These are phyloP conservation scores for Drosophila fuyamai DNA, from an alignment of 1,140 invertebrate species.

Conservation along the genomic window DNA sequence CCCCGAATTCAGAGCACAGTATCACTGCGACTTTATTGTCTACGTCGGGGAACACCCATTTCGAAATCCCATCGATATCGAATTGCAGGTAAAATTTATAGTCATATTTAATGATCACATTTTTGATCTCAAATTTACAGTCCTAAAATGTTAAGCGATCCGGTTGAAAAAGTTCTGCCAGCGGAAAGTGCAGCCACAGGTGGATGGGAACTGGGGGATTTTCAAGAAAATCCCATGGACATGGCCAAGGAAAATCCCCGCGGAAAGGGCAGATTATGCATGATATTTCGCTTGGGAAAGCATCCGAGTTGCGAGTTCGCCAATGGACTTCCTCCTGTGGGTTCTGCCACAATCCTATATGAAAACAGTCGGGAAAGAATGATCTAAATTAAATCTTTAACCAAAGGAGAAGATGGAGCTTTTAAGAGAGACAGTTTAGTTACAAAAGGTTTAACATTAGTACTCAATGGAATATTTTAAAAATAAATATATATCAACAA, in stretches of 20 bases:
- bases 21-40: not conserved
- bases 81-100: not conserved
- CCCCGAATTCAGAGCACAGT: not conserved
- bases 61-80: slow-evolving; percentile 8
- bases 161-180: not conserved
- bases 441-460: too few relatives aligned
- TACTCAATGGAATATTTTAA: too few relatives aligned
- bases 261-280: not conserved
- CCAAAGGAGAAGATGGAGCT: too few relatives aligned
- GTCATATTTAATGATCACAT: not conserved
- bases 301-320: not conserved
- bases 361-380: too few relatives aligned
- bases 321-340: not conserved
- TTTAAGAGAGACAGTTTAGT: too few relatives aligned
- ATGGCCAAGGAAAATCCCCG: not conserved
- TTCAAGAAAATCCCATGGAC: not conserved
- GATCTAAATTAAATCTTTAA: too few relatives aligned
- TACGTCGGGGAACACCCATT: not conserved
- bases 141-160: not conserved
- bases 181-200: not conserved
- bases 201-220: not conserved
- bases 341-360: too few relatives aligned
- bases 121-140: too few relatives aligned
- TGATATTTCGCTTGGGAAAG: not conserved
- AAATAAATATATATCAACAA: too few relatives aligned